Evolutionary conservation across 2,113 vertebrate species (phyloP).

Genomic region (Terrapene triunguis): DNA sequence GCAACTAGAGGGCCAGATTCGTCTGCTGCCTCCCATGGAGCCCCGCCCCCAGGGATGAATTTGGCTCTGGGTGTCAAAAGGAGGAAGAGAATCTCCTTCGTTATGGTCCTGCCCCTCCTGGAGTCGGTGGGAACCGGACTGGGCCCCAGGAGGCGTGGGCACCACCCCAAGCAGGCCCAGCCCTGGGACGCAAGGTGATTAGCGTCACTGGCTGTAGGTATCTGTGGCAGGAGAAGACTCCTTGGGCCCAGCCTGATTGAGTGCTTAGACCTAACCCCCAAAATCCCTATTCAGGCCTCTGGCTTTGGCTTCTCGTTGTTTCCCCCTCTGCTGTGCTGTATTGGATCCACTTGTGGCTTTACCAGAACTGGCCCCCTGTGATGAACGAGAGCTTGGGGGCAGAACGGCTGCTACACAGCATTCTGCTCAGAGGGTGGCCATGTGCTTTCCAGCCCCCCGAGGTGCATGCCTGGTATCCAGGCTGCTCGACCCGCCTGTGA

Average conservation of each 20-base stretch:
- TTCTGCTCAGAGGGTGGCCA: not conserved
- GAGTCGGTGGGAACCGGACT: not conserved
- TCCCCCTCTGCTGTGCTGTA: not conserved
- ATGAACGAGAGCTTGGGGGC: not conserved
- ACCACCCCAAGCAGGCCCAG: not conserved
- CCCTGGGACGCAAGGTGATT: too few species aligned
- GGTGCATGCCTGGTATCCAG: accelerated
- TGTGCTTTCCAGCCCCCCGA: accelerated
- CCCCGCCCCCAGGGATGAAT: not conserved
- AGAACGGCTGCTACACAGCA: not conserved
- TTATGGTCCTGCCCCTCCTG: too few species aligned
- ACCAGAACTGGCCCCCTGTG: not conserved
- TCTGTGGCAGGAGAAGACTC: not conserved
- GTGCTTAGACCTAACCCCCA: accelerated
- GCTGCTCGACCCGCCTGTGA: too few species aligned
- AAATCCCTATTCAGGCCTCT: not conserved
- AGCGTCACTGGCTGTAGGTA: accelerated
- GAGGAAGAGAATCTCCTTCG: not conserved
- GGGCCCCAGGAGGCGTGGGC: too few species aligned
- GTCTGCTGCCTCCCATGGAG: not conserved
- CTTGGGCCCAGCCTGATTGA: accelerated
- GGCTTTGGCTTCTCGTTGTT: not conserved
- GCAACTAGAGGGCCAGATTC: too few species aligned
- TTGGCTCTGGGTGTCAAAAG: accelerated
- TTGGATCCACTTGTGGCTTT: not conserved